Percentiles rank a stretch among this genome's conserved stretches.
phyloP scores from a whole-genome alignment of 2,113 vertebrate genomes.

The Dasyornis broadbenti region DNA sequence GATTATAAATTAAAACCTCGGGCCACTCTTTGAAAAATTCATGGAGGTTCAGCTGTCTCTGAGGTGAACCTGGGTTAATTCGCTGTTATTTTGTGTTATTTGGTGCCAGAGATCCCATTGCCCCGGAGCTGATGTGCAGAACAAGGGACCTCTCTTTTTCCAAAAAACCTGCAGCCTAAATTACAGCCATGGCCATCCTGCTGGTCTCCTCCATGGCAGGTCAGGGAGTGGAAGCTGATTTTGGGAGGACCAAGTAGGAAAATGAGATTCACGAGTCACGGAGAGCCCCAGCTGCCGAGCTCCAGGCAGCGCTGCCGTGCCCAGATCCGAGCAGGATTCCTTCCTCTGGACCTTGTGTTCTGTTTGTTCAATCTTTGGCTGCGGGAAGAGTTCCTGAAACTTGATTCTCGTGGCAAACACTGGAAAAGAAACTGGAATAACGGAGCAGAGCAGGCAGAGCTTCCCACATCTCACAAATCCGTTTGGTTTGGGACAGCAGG shows the following conservation, averaged over 20 bases:
- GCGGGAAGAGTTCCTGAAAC: not conserved
- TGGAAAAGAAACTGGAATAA: not conserved
- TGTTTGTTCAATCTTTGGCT: not conserved
- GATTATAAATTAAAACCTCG: conserved; percentile 23
- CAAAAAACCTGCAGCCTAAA: not conserved
- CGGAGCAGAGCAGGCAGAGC: not conserved
- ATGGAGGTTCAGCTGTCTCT: not conserved
- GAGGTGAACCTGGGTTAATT: not conserved
- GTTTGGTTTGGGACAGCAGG: not conserved
- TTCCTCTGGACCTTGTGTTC: not conserved
- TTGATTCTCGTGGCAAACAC: not conserved
- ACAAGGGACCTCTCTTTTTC: not conserved
- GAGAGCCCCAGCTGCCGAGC: not conserved
- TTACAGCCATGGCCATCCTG: not conserved
- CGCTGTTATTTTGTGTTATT: not conserved
- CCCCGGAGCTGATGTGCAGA: not conserved
- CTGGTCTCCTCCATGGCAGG: not conserved
- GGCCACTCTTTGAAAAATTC: not conserved
- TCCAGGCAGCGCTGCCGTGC: too few relatives aligned
- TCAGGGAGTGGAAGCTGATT: not conserved
- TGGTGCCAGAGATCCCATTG: not conserved
- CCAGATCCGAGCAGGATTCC: not conserved
- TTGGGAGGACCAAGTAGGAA: not conserved
- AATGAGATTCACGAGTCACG: not conserved
- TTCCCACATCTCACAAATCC: not conserved